Percentiles rank a stretch among this genome's conserved stretches.
Evolutionary conservation across 2,113 vertebrate species (phyloP).

Genomic region (Cyphomyrus plagiostoma): DNA sequence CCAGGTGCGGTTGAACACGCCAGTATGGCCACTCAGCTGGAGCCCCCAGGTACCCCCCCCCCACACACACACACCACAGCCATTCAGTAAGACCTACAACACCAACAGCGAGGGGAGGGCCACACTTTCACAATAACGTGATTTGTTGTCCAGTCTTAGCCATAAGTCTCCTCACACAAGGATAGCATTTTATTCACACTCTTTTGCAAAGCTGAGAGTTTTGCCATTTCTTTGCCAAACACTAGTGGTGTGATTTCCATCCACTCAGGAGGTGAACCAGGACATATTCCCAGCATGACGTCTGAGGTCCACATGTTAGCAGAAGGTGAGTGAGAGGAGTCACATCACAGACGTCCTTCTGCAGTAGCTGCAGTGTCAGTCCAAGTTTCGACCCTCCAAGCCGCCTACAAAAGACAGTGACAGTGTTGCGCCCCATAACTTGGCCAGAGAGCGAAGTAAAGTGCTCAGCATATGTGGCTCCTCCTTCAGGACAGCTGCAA

Average conservation of each 20-base stretch:
- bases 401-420: background rate
- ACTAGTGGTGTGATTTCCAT: background rate
- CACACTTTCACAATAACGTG: background rate
- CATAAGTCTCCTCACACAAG: background rate
- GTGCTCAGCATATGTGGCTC: background rate
- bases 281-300: background rate
- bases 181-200: background rate
- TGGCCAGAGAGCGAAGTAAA: background rate
- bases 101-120: background rate
- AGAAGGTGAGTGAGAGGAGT: conserved; percentile 22
- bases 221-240: background rate
- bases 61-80: background rate
- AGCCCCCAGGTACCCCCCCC: background rate
- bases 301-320: conserved; percentile 28
- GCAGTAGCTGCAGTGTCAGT: background rate
- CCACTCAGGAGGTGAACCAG: conserved; percentile 12
- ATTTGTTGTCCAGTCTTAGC: background rate
- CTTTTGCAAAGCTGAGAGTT: background rate
- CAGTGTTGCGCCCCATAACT: background rate
- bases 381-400: background rate
- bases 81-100: background rate
- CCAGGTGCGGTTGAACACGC: background rate
- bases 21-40: background rate
- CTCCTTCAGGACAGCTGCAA: background rate
- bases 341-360: background rate